phyloP scores from a whole-genome alignment of 1,140 invertebrate genomes.

The Hylaeus volcanicus region DNA sequence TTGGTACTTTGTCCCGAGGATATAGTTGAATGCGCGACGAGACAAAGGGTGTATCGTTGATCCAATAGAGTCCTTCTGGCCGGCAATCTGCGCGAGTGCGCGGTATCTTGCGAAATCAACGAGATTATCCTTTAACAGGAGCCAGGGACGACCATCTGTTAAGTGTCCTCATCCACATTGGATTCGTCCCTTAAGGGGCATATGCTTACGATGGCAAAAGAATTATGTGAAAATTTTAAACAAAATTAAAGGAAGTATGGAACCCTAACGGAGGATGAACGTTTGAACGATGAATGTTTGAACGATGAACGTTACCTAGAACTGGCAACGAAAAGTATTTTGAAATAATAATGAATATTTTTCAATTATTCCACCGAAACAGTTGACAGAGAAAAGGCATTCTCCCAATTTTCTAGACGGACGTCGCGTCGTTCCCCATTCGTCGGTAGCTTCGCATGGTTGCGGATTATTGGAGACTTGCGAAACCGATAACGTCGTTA shows the following conservation, averaged over 20 bases:
- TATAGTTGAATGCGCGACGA: conserved; percentile 40
- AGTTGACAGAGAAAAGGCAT: too few relatives aligned
- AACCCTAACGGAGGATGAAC: too few relatives aligned
- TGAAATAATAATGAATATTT: too few relatives aligned
- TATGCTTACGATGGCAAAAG: too few relatives aligned
- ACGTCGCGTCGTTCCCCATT: background rate
- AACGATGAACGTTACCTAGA: too few relatives aligned
- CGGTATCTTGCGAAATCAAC: conserved; percentile 64
- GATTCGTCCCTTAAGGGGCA: background rate
- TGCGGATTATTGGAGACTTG: conserved; percentile 9
- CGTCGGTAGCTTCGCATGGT: background rate
- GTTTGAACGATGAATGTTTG: too few relatives aligned
- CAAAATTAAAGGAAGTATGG: too few relatives aligned
- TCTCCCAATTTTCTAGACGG: too few relatives aligned
- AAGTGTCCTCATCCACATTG: conserved; percentile 14
- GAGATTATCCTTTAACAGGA: conserved; percentile 61
- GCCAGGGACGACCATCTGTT: conserved; percentile 52
- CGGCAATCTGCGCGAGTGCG: conserved; percentile 41
- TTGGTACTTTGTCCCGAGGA: conserved; percentile 60
- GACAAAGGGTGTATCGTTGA: conserved; percentile 56
- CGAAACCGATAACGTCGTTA: conserved; percentile 21
- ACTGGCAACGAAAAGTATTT: too few relatives aligned
- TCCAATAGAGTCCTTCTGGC: conserved; percentile 59
- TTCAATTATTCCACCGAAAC: too few relatives aligned
- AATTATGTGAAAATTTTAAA: too few relatives aligned